Conservation (phyloP, 2,888 invertebrate species). For the Drosophila borealis region DNA sequence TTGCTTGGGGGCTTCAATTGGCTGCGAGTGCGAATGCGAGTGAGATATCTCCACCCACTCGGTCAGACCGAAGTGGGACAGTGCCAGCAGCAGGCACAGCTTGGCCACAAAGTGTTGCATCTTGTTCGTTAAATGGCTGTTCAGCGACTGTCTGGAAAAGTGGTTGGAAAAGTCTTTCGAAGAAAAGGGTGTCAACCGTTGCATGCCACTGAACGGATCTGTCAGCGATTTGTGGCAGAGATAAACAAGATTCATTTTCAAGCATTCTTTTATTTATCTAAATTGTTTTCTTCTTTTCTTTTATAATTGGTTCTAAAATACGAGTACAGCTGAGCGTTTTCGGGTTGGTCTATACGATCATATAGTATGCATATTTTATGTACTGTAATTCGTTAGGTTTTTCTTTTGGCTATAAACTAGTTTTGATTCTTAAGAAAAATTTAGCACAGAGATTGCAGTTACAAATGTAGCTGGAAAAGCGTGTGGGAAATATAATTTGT, state of each 20-base stretch:
- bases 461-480: conserved; percentile 33
- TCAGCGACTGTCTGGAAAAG: conserved; percentile 36
- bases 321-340: conserved; percentile 56
- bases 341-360: conserved; percentile 29
- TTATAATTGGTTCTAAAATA: conserved; percentile 57
- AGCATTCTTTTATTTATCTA: conserved; percentile 47
- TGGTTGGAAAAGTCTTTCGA: conserved; percentile 2
- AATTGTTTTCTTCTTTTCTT: conserved; percentile 12
- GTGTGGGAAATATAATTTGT: conserved; percentile 27
- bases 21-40: conserved; percentile 34
- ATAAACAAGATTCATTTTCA: conserved; percentile 38
- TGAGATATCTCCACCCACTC: conserved; percentile 67
- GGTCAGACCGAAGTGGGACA: conserved; percentile 23
- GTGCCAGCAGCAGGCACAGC: conserved; percentile 33
- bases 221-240: conserved; percentile 35
- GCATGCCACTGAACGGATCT: conserved; percentile 41
- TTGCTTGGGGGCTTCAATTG: conserved; percentile 1
- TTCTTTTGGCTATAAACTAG: conserved; percentile 47
- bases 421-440: conserved; percentile 73
- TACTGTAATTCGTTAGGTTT: conserved; percentile 51
- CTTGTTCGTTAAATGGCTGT: conserved; percentile 23
- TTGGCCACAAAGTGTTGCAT: conserved; percentile 42
- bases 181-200: conserved; percentile 66
- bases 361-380: conserved; percentile 41
- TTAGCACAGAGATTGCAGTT: conserved; percentile 71